phyloP scores from a whole-genome alignment of 2,113 vertebrate genomes.

The Gasterosteus nipponicus region DNA sequence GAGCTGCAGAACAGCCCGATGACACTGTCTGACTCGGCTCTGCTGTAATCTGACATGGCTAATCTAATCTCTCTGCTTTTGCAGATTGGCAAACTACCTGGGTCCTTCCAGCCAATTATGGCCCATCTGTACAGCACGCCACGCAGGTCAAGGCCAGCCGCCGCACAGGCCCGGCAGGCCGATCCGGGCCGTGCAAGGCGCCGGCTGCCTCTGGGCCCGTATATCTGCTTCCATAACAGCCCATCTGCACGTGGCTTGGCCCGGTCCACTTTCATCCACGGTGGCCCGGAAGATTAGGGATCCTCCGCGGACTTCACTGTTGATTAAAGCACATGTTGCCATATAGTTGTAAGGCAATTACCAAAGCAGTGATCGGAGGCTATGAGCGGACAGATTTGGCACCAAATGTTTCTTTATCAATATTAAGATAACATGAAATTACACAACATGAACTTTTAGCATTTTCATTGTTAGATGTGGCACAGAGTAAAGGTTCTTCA shows the following conservation, averaged over 20 bases:
- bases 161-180: constrained; percentile 31
- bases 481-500: neutral
- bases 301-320: constrained; percentile 25
- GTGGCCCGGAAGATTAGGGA: constrained; percentile 46
- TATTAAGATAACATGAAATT: neutral
- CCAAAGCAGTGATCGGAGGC: constrained; percentile 22
- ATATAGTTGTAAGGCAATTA: constrained; percentile 51
- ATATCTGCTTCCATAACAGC: constrained; percentile 65
- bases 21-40: constrained; percentile 57
- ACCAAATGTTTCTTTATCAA: neutral
- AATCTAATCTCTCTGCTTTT: constrained; percentile 68
- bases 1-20: constrained; percentile 31
- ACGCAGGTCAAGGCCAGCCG: constrained; percentile 34
- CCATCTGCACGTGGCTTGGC: constrained; percentile 68
- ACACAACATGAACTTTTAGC: neutral
- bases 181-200: constrained; percentile 31
- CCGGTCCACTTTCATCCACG: constrained; percentile 74
- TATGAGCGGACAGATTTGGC: neutral
- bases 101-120: constrained; percentile 65
- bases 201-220: constrained; percentile 58
- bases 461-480: neutral
- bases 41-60: constrained; percentile 74
- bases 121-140: constrained; percentile 58
- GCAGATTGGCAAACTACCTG: constrained; percentile 63
- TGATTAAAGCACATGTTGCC: constrained; percentile 49